Evolutionary conservation across 2,113 vertebrate genomes (phyloP).

Genomic region (Polyodon spathula): DNA sequence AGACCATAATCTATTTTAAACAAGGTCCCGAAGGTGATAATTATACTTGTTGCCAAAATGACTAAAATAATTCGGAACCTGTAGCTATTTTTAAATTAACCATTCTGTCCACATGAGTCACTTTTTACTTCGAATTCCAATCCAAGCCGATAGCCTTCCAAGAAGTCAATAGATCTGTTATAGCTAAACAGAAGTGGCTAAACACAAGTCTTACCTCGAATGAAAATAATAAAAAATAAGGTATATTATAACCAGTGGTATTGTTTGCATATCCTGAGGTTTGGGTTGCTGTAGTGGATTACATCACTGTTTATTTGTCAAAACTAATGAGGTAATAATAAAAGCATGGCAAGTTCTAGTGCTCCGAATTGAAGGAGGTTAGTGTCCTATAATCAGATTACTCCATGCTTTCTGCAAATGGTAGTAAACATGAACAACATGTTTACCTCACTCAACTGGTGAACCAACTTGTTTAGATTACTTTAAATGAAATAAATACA

Average conservation of each 20-base stretch:
- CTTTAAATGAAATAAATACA: background rate
- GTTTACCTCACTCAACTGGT: too few species aligned
- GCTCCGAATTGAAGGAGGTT: too few species aligned
- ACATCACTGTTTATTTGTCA: background rate
- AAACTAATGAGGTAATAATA: background rate
- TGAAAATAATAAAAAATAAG: background rate
- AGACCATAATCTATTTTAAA: too few species aligned
- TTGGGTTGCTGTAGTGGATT: background rate
- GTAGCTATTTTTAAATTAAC: slow-evolving; percentile 27
- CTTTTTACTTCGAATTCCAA: too few species aligned
- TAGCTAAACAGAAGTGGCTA: background rate
- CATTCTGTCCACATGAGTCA: background rate
- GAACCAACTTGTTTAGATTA: background rate
- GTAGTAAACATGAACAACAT: too few species aligned
- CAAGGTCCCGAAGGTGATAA: too few species aligned
- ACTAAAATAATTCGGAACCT: background rate
- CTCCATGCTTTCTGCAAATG: too few species aligned
- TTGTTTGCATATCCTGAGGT: background rate
- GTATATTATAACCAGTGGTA: background rate
- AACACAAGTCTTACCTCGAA: too few species aligned
- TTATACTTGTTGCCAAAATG: too few species aligned
- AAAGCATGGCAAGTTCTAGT: background rate
- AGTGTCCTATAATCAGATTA: too few species aligned
- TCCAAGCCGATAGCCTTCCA: background rate
- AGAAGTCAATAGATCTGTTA: background rate